phyloP scores from a whole-genome alignment of 2,888 invertebrate species.

The Lydus trimaculatus region DNA sequence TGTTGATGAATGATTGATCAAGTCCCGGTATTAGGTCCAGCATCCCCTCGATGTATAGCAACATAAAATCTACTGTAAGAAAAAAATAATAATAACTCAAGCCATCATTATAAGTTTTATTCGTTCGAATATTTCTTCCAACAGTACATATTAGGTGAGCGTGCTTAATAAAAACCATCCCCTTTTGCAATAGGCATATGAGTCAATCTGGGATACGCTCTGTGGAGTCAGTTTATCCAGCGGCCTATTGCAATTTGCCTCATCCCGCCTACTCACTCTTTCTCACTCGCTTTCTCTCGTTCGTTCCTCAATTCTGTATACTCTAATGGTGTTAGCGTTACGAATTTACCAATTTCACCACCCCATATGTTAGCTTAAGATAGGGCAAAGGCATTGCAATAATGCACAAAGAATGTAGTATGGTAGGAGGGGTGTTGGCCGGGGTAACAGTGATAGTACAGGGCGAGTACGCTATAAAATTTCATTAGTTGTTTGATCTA shows the following conservation, averaged over 20 bases:
- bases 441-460: slow-evolving; percentile 13
- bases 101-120: background rate
- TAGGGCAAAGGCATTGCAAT: slow-evolving; percentile 49
- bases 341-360: slow-evolving; percentile 63
- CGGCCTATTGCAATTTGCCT: slow-evolving; percentile 59
- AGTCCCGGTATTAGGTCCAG: slow-evolving; percentile 28
- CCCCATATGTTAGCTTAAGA: slow-evolving; percentile 57
- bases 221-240: slow-evolving; percentile 60
- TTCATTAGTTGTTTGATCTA: slow-evolving; percentile 58
- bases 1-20: slow-evolving; percentile 53
- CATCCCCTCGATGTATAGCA: slow-evolving; percentile 14
- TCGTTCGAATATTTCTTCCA: slow-evolving; percentile 3
- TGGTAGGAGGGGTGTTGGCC: slow-evolving; percentile 35
- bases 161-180: slow-evolving; percentile 50
- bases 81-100: background rate
- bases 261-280: slow-evolving; percentile 25
- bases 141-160: slow-evolving; percentile 44
- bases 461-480: slow-evolving; percentile 51
- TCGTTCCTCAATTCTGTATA: background rate
- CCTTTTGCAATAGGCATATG: slow-evolving; percentile 41
- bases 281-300: slow-evolving; percentile 1
- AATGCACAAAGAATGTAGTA: slow-evolving; percentile 59
- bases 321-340: slow-evolving; percentile 62
- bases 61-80: background rate
- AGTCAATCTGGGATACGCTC: slow-evolving; percentile 63